A percentile compares a stretch with the other conserved stretches of the same genome.
Evolutionary conservation across 1,140 invertebrate species (phyloP).

Genomic region (Augochlora pura): DNA sequence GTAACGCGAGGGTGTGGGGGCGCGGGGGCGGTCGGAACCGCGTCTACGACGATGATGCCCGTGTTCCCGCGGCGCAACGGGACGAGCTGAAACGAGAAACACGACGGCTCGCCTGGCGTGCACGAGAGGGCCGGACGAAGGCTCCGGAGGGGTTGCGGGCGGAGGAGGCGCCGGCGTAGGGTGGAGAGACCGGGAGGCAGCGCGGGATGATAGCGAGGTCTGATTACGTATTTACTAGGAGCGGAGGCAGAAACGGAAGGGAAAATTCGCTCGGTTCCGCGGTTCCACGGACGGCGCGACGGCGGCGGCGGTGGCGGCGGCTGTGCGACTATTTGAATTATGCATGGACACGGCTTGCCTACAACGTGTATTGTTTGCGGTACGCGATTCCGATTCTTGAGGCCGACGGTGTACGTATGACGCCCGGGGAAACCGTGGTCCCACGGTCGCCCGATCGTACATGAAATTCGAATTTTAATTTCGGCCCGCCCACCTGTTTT

Average conservation of each 20-base stretch:
- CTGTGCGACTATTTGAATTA: conserved; percentile 80
- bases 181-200: conserved; percentile 1
- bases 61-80: conserved; percentile 30
- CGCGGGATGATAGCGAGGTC: conserved; percentile 73
- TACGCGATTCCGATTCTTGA: conserved; percentile 77
- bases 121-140: background rate
- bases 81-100: conserved; percentile 50
- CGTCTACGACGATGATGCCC: conserved; percentile 48
- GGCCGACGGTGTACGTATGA: conserved; percentile 65
- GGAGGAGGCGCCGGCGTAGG: conserved; percentile 1
- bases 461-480: conserved; percentile 36
- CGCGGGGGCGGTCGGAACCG: conserved; percentile 31
- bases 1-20: conserved; percentile 7
- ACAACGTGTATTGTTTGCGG: conserved; percentile 80
- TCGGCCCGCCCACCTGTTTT: conserved; percentile 2
- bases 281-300: conserved; percentile 62
- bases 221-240: conserved; percentile 80
- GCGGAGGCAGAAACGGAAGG: conserved; percentile 76
- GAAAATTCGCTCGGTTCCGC: conserved; percentile 76
- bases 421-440: conserved; percentile 46
- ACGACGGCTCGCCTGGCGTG: conserved; percentile 26
- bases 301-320: conserved; percentile 12
- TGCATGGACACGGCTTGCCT: conserved; percentile 80
- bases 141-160: background rate
- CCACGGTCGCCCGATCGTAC: conserved; percentile 41